Evolutionary conservation across 2,113 vertebrate species (phyloP), one percentile per base, ranked within the genome.

Genomic region (Otus sunia): DNA sequence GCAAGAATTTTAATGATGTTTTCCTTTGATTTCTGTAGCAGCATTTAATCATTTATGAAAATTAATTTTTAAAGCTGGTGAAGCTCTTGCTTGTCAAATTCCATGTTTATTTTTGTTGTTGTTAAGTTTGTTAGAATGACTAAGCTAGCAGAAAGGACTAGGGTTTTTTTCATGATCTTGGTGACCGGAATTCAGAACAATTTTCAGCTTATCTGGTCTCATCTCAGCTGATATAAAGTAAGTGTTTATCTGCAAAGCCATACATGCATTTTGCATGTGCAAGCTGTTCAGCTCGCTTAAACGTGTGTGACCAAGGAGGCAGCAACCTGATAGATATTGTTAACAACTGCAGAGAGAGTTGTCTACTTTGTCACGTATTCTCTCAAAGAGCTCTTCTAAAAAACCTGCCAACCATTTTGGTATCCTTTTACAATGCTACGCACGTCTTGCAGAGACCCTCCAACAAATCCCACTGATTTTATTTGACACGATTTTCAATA

Each of bases 401-500:
- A 92, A 86, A 56, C 86, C 81, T 45, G 55, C n/a, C 87, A 63
- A 34, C 74, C 63, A 8, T 60, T 60, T 47, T 50, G 77, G 84
- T n/a, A 30, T 32, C 56, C 55, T 43, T 56, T 96, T 69, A 8
- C 76, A 5, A 86, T 72, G 90, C 95, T 60, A 2, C 2, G 10
- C 92, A 91, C 50, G 67, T 95, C 92, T 74, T 15, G 52, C 81
- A 29, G 86, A 86, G 90, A 34, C 95, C 93, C 90, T 95, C 94
- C 92, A 80, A 86, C 91, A 77, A 94, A 88, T 90, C 92, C 93
- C 72, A 68, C 92, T 92, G 96, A 94, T 97, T 96, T 83, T 78
- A 91, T 96, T 96, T 82, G 94, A 95, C 96, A 62, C 6, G 5
- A 19, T 90, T 89, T 83, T 84, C 73, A 59, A 23, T 37, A 63